Evolutionary conservation across 2,888 invertebrate species (phyloP), one percentile per base, ranked within the genome.

Genomic region (Acronicta alni): DNA sequence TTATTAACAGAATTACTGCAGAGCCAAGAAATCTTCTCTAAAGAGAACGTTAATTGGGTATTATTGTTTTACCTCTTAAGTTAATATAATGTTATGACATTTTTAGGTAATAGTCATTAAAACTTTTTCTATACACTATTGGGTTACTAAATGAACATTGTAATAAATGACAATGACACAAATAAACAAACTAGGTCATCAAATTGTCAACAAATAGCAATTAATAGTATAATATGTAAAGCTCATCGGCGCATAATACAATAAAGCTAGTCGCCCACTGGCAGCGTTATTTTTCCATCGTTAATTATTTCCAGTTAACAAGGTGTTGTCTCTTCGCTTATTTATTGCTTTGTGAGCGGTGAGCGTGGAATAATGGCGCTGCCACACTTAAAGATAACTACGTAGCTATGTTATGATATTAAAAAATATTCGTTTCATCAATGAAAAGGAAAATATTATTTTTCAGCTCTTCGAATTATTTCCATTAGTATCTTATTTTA

Each of bases 261-360:
- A 71, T 72, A 77, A 72, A 67, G 65, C 67, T 62, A 59, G 67
- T 46, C 67, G 77, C 67, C 77, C 80, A 78, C 57, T 71, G 59
- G 53, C 18, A 64, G 86, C 78, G 84, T 88, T 91, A 89, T 92
- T 92, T 91, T 91, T 90, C 90, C 83, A 75, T 86, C 88, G 91
- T 92, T 93, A 92, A 93, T 93, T 93, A 93, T 91, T 91, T 89
- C 86, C 87, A 89, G 91, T 89, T 93, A 93, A 93, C 93, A 93
- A 93, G 93, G 93, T 93, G 93, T 93, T 91, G 92, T 91, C 92
- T 92, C 91, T 89, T 72, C 64, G 76, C 70, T 91, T 90, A 93
- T 93, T 93, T 93, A 93, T 93, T 90, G 83, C 91, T 87, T 82
- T 85, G 83, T 83, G 86, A 84, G 88, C 86, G 83, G 85, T 86